Base-by-base conservation (phyloP, 1,140 invertebrate species). In the Pararge aegeria region DNA sequence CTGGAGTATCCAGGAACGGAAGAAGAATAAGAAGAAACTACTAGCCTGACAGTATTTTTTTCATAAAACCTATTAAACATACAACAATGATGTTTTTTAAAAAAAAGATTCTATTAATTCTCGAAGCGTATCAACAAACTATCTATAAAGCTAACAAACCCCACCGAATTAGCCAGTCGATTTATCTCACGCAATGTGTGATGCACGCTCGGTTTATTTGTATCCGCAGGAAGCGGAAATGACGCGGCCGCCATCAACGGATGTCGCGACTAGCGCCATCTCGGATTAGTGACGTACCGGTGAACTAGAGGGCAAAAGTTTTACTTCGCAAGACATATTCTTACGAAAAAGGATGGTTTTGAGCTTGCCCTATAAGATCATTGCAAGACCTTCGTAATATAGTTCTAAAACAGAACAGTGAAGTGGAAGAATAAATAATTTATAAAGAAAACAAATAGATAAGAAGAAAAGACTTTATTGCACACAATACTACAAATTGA, bases 121-220 rank as follows among this genome's bases (percentile, higher is more conserved):
- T 49, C 13, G 19, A 29, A 29, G 13, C 16, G 46, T 49, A 49
- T 49, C 21, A 49, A 49, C 12, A 49, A 27, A 49, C 46, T 49
- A 49, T 49, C 21, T 16, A 34, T 34, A 49, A 64, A 63, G 70
- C 74, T 74, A 73, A 49, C 46, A 78, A 83, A 72, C 77, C 72
- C 55, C 64, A 70, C 59, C 55, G 29, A 53, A 61, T 61, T 53
- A 61, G 40, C 44, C 58, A 54, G 58, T 37, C 58, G 58, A 61
- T 61, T 61, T 54, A 61, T 61, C 58, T 61, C 58, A 55, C 51
- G 58, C 58, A 61, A 56, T 61, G 58, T 61, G 76, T 78, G 80
- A 83, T 74, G 54, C 68, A 67, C 66, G 69, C 68, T 72, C 74
- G 58, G 75, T 79, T 79, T 78, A 68, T 71, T 74, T 74, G 55